Percentiles rank a stretch among this genome's conserved stretches.
Evolutionary conservation across 2,113 vertebrate species (phyloP).

Genomic region (Anhinga rufa): DNA sequence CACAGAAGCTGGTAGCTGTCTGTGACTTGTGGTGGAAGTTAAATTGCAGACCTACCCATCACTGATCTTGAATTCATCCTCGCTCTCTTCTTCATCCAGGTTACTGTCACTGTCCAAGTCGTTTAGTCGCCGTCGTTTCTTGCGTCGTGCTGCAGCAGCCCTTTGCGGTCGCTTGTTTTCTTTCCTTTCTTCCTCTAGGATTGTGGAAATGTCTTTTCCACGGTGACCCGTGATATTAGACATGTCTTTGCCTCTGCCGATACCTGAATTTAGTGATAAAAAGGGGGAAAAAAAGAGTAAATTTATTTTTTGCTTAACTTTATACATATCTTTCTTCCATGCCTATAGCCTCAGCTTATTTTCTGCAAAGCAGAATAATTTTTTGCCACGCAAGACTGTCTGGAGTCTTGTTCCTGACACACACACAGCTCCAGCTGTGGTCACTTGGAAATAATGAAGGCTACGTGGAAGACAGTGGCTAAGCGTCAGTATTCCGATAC

Average conservation of each 20-base stretch:
- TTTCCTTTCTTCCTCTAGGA: slow-evolving; percentile 86
- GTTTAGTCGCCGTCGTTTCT: slow-evolving; percentile 89
- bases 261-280: slow-evolving; percentile 50
- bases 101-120: slow-evolving; percentile 97
- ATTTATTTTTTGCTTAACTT: neutral
- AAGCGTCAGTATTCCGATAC: neutral
- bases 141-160: slow-evolving; percentile 72
- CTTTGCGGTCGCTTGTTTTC: slow-evolving; percentile 82
- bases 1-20: neutral
- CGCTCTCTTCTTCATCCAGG: slow-evolving; percentile 91
- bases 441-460: neutral
- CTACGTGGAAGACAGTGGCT: neutral
- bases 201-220: slow-evolving; percentile 95
- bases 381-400: neutral
- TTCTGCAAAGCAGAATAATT: neutral
- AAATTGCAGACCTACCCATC: slow-evolving; percentile 79
- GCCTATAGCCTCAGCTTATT: neutral
- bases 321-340: neutral
- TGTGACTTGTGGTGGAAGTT: neutral
- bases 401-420: neutral
- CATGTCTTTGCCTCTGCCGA: slow-evolving; percentile 81
- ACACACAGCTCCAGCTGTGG: neutral
- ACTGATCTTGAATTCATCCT: slow-evolving; percentile 95
- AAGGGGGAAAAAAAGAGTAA: neutral
- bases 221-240: slow-evolving; percentile 85